A percentile compares a stretch with the other conserved stretches of the same genome.
Evolutionary conservation across 1,140 invertebrate species (phyloP).

Genomic region (Teleogryllus occipitalis): DNA sequence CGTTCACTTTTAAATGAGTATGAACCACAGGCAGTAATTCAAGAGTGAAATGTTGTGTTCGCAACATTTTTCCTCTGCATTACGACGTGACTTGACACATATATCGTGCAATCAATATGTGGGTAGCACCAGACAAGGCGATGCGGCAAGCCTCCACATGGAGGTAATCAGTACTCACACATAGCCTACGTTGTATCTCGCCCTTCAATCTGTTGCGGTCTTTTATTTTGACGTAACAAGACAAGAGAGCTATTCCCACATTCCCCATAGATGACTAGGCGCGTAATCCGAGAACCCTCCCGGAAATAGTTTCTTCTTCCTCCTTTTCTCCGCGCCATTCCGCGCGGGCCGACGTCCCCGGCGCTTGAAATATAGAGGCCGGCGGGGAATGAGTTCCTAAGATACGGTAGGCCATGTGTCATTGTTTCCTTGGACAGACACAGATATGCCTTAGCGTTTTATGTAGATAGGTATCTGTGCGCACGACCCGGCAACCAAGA

Average conservation of each 20-base stretch:
- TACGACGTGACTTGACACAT: too few relatives aligned
- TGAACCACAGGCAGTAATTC: too few relatives aligned
- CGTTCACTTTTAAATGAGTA: too few relatives aligned
- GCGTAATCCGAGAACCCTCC: neutral
- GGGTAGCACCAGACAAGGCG: too few relatives aligned
- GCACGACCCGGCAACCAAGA: neutral
- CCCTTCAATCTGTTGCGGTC: neutral
- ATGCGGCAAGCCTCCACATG: too few relatives aligned
- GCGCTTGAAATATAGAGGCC: neutral
- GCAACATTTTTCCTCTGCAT: too few relatives aligned
- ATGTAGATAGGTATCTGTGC: slow-evolving; percentile 1
- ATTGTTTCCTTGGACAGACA: slow-evolving; percentile 1
- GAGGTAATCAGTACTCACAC: too few relatives aligned
- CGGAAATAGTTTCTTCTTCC: neutral
- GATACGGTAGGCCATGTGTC: neutral
- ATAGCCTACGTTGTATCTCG: neutral
- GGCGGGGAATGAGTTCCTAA: neutral
- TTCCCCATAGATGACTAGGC: neutral
- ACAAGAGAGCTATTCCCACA: neutral
- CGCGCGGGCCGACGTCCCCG: neutral
- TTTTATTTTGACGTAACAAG: neutral
- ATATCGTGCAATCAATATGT: too few relatives aligned
- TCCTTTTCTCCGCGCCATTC: neutral
- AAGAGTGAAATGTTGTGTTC: too few relatives aligned
- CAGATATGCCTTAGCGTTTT: neutral